phyloP scores from a whole-genome alignment of 2,888 invertebrate genomes.

The Macaria notata region DNA sequence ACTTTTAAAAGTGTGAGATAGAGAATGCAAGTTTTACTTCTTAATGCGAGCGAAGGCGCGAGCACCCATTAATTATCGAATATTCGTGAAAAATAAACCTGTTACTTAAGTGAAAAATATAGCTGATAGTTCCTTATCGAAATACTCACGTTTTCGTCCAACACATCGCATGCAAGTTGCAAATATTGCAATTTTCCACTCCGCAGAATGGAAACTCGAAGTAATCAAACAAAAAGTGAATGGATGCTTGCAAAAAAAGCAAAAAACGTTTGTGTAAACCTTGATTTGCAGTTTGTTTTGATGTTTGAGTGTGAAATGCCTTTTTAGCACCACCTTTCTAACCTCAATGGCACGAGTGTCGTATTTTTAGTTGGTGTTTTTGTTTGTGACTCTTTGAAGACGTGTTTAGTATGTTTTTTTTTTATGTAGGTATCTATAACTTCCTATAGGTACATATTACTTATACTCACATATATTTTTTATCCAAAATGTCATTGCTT shows the following conservation, averaged over 20 bases:
- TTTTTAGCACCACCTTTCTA: slow-evolving; percentile 42
- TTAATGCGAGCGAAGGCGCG: no score
- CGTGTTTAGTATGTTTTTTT: no score
- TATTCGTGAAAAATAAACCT: no score
- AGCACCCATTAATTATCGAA: no score
- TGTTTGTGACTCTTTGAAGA: no score
- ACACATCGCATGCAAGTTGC: background rate
- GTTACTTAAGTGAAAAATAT: background rate
- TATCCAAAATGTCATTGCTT: no score
- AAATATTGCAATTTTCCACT: slow-evolving; percentile 1
- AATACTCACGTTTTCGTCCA: background rate
- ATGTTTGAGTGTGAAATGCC: slow-evolving; percentile 31
- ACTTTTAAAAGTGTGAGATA: no score
- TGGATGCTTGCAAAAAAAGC: slow-evolving; percentile 9
- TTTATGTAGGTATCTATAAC: no score
- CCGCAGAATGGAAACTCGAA: background rate
- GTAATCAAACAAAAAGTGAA: slow-evolving; percentile 21
- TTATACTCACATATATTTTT: no score
- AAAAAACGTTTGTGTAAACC: slow-evolving; percentile 25
- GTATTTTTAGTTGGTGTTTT: slow-evolving; percentile 1
- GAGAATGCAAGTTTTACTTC: no score
- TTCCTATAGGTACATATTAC: no score
- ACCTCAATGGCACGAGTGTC: slow-evolving; percentile 42
- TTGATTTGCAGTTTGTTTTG: slow-evolving; percentile 31
- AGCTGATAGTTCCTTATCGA: background rate